Base-by-base conservation (phyloP, 2,797 vertebrate species). In the Thaleichthys pacificus region DNA sequence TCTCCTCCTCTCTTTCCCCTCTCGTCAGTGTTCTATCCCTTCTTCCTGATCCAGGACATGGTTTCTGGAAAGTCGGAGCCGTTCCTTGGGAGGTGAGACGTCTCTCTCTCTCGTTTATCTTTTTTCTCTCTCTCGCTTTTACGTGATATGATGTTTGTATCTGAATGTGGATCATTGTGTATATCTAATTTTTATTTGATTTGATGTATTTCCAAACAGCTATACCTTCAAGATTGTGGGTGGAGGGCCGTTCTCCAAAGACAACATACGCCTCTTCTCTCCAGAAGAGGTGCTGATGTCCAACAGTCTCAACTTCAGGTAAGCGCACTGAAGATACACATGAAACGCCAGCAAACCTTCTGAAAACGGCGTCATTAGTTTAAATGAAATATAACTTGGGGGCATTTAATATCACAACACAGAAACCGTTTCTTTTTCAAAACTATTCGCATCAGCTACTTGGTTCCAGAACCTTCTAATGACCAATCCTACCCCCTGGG, bases 11-110 rank as follows among this genome's bases (percentile, higher is more conserved):
- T 32, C 5, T 42, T 2, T 21, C 14, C n/a, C 12, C 12, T 51
- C 65, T 14, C 11, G 63, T 63, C 15, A 92, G 91, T 63, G 12
- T 91, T 92, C 76, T 85, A 85, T 60, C 91, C 91, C 1, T 89
- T 84, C 75, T 92, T 92, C 81, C 78, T 89, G 79, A 79, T 91
- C 81, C 91, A 92, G 83, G 91, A 92, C 67, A 71, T 91, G 85
- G 91, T 91, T 78, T 88, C 89, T 0, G 91, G 91, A 60, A 73
- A 86, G 1, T 89, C 88, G 0, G 82, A 84, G 51, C 81, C 71
- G 17, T 92, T 92, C 68, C n/a, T 61, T 15, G 91, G 90, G 70
- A 89, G 86, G 91, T 91, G 72, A 84, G 72, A 56, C n/a, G 14
- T 66, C 5, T 24, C 5, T 66, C 12, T 3, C 21, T 66, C 35